Evolutionary conservation across 2,797 vertebrate species (phyloP).

Genomic region (Stomatorhinus walkeri): DNA sequence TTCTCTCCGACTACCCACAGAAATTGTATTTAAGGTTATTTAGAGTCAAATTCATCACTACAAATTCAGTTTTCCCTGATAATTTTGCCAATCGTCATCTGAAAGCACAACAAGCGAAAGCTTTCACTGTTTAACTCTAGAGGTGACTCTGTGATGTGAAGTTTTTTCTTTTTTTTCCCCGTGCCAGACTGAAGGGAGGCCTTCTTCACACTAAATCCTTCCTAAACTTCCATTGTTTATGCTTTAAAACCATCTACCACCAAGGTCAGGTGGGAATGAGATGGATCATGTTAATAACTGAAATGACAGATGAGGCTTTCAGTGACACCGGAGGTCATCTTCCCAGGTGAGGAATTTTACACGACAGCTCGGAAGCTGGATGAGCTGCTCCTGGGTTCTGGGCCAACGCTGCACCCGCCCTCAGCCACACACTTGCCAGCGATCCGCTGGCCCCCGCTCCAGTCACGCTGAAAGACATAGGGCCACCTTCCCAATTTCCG

Average conservation of each 20-base stretch:
- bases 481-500: not conserved
- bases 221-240: not conserved
- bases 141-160: slow-evolving; percentile 16
- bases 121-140: slow-evolving; percentile 30
- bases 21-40: slow-evolving; percentile 21
- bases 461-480: not conserved
- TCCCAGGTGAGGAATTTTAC: not conserved
- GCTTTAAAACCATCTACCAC: not conserved
- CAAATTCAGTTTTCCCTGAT: slow-evolving; percentile 19
- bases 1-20: slow-evolving; percentile 17
- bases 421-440: not conserved
- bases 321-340: not conserved
- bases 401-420: not conserved
- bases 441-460: not conserved
- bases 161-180: not conserved
- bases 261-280: not conserved
- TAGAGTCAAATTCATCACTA: slow-evolving; percentile 8
- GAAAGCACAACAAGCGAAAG: slow-evolving; percentile 30
- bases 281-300: not conserved
- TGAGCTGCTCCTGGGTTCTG: not conserved
- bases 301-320: not conserved
- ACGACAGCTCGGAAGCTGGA: not conserved
- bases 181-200: not conserved
- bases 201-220: not conserved
- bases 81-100: slow-evolving; percentile 27